A percentile compares a stretch with the other conserved stretches of the same genome.
Evolutionary conservation across 2,113 vertebrate species (phyloP).

Genomic region (Plecturocebus donacophilus): DNA sequence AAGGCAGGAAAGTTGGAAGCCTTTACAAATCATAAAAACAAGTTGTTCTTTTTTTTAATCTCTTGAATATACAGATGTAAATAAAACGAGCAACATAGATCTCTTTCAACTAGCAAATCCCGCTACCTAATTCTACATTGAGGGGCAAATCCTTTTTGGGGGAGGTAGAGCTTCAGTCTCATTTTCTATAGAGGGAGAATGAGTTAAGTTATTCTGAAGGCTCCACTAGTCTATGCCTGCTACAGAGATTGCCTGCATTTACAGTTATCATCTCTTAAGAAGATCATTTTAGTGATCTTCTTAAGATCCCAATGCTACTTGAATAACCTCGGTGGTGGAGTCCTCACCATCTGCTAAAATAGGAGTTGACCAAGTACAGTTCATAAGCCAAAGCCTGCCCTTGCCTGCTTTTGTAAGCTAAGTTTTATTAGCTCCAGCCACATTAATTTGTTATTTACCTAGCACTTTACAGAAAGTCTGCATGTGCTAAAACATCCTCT

Average conservation of each 20-base stretch:
- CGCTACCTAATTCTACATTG: neutral
- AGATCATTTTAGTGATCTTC: neutral
- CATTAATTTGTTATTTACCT: neutral
- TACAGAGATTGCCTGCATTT: neutral
- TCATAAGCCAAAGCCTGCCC: neutral
- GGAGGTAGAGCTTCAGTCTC: neutral
- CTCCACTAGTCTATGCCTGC: neutral
- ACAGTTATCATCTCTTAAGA: neutral
- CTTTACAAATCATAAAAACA: constrained; percentile 2
- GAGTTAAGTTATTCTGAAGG: neutral
- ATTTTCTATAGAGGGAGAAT: neutral
- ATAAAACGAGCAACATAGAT: neutral
- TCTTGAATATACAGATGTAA: neutral
- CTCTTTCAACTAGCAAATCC: neutral
- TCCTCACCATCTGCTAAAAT: neutral
- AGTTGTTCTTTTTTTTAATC: accelerated
- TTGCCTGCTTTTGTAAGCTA: neutral
- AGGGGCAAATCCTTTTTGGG: neutral
- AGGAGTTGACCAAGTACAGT: neutral
- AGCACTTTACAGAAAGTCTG: neutral
- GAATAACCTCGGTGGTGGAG: neutral
- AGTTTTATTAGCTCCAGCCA: neutral
- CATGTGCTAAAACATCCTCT: neutral
- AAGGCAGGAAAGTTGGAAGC: neutral
- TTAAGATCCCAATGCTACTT: neutral